A percentile compares a stretch with the other conserved stretches of the same genome.
phyloP scores from a whole-genome alignment of 2,888 invertebrate species.

The Cryptophagus acutangulus region DNA sequence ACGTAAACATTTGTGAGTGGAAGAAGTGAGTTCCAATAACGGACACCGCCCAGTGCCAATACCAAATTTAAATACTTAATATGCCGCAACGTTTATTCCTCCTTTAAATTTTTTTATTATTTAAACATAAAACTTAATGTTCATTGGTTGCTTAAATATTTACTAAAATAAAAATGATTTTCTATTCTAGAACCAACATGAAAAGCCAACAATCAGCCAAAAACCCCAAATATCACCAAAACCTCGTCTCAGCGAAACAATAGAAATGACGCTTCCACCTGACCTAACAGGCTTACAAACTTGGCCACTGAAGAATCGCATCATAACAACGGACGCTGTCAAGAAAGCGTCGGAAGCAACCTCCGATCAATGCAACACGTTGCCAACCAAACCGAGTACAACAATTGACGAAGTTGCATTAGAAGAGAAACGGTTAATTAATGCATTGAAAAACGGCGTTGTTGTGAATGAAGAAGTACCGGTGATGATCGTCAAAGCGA shows the following conservation, averaged over 20 bases:
- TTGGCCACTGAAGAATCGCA: slow-evolving; percentile 59
- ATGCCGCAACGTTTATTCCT: too few species aligned
- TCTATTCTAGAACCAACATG: not conserved
- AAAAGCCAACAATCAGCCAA: slow-evolving; percentile 48
- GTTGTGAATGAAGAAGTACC: slow-evolving; percentile 53
- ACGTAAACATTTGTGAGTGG: too few species aligned
- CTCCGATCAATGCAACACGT: slow-evolving; percentile 19
- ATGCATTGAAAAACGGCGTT: slow-evolving; percentile 71
- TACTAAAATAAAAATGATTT: too few species aligned
- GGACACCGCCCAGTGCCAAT: not conserved
- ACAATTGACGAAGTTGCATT: slow-evolving; percentile 57
- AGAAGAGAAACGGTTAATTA: slow-evolving; percentile 73
- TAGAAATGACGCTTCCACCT: slow-evolving; percentile 61
- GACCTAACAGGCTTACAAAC: slow-evolving; percentile 55
- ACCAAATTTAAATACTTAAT: too few species aligned
- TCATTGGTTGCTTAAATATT: too few species aligned
- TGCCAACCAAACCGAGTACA: slow-evolving; percentile 21
- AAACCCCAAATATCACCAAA: slow-evolving; percentile 50
- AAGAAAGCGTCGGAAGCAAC: slow-evolving; percentile 34
- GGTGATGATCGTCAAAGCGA: slow-evolving; percentile 25
- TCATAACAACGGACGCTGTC: slow-evolving; percentile 46
- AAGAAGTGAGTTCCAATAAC: too few species aligned
- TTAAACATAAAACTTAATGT: too few species aligned
- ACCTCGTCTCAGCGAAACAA: slow-evolving; percentile 54
- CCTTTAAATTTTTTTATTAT: too few species aligned